Percentiles rank a stretch among this genome's conserved stretches.
Conservation (phyloP, 2,888 invertebrate species). For the Disparrhopalites patrizii region DNA sequence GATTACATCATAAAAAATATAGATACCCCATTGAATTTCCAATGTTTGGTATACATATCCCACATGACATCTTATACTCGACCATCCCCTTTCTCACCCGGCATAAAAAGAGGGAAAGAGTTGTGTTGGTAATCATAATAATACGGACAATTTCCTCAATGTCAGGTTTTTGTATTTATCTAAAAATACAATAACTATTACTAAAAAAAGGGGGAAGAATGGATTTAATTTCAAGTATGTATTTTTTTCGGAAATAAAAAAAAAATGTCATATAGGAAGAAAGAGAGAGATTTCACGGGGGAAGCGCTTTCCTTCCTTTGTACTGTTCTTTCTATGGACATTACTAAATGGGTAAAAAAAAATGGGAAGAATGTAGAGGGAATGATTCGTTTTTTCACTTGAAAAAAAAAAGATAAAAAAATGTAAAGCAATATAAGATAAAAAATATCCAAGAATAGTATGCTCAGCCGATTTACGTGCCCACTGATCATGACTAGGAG, state of each 20-base stretch:
- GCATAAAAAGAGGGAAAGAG: background rate
- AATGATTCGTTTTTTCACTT: background rate
- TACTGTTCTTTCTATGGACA: background rate
- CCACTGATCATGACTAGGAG: background rate
- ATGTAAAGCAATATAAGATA: too few species aligned
- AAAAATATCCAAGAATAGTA: too few species aligned
- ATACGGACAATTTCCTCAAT: background rate
- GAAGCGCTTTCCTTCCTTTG: background rate
- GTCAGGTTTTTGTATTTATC: too few species aligned
- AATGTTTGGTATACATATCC: background rate
- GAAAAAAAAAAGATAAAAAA: too few species aligned
- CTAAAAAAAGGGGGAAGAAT: too few species aligned
- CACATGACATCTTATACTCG: too few species aligned
- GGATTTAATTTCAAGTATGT: background rate
- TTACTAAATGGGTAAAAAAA: background rate
- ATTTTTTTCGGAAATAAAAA: too few species aligned
- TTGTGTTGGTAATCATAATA: background rate
- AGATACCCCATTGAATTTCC: background rate
- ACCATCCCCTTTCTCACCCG: too few species aligned
- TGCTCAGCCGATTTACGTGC: too few species aligned
- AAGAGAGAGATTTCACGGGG: slow-evolving; percentile 1
- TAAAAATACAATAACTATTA: too few species aligned
- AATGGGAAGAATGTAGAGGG: background rate
- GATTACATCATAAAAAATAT: too few species aligned
- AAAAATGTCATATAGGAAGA: too few species aligned